Conservation (phyloP, 2,113 vertebrate genomes). For the Leucoraja erinaceus region DNA sequence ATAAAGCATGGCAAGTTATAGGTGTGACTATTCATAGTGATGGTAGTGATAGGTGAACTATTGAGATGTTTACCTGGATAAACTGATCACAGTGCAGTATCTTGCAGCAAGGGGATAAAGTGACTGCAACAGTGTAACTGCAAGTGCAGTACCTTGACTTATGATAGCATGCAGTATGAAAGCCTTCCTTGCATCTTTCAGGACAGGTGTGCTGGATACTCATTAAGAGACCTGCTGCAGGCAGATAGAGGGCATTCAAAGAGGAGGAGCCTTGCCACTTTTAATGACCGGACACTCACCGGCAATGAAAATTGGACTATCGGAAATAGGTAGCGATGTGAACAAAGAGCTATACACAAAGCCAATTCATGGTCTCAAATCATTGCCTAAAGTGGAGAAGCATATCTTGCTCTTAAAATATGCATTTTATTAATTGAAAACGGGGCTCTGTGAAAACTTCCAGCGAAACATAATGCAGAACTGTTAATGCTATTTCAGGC, state of each 20-base stretch:
- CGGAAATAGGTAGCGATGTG: neutral
- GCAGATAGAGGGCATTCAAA: neutral
- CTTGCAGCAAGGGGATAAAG: neutral
- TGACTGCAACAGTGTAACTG: neutral
- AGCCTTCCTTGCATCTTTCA: neutral
- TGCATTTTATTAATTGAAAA: neutral
- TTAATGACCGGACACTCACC: no score
- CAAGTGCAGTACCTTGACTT: neutral
- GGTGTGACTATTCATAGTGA: no score
- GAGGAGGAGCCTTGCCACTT: neutral
- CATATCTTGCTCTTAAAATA: neutral
- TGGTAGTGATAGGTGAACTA: no score
- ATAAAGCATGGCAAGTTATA: no score
- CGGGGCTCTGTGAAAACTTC: neutral
- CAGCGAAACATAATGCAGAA: neutral
- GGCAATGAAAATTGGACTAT: neutral
- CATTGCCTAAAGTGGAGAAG: neutral
- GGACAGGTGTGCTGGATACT: neutral
- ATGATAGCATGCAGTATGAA: neutral
- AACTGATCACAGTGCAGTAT: neutral
- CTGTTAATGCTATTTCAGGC: neutral
- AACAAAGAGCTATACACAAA: neutral
- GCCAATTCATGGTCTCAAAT: neutral
- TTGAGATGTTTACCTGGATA: neutral
- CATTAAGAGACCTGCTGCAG: neutral